A percentile compares a stretch with the other conserved stretches of the same genome.
Conservation (phyloP, 1,140 invertebrate species). For the Cotesia glomerata region DNA sequence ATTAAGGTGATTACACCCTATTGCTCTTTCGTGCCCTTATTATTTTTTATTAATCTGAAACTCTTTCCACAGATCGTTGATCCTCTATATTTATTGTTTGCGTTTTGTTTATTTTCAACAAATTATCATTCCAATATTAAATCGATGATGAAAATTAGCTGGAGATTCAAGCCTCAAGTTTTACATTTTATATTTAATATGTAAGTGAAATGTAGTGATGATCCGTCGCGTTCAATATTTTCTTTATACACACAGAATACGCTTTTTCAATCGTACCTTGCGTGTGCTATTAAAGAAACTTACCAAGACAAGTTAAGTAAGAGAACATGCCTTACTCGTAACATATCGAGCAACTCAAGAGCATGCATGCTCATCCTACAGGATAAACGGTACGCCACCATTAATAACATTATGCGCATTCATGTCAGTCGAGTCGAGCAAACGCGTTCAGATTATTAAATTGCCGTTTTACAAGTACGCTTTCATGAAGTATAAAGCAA, state of each 20-base stretch:
- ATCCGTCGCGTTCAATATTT: not conserved
- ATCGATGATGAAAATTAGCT: too few species aligned
- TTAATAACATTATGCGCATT: slow-evolving; percentile 24
- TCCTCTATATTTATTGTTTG: not conserved
- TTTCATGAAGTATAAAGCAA: slow-evolving; percentile 19
- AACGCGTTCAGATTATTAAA: slow-evolving; percentile 25
- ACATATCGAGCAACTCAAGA: not conserved
- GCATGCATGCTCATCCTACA: not conserved
- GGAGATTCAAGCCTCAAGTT: too few species aligned
- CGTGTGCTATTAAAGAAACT: not conserved
- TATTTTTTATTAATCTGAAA: not conserved
- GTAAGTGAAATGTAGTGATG: too few species aligned
- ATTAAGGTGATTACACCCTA: slow-evolving; percentile 28
- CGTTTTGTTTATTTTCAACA: not conserved
- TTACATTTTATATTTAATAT: too few species aligned
- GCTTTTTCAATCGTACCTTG: not conserved
- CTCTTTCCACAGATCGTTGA: not conserved
- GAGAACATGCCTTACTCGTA: not conserved
- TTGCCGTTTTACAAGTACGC: slow-evolving; percentile 20
- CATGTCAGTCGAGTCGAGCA: slow-evolving; percentile 22
- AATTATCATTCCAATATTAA: not conserved
- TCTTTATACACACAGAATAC: not conserved
- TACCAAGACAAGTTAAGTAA: not conserved
- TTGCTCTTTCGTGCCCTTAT: not conserved
- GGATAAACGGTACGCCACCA: slow-evolving; percentile 23